phyloP scores from a whole-genome alignment of 2,888 invertebrate species.

The Dolomedes plantarius region DNA sequence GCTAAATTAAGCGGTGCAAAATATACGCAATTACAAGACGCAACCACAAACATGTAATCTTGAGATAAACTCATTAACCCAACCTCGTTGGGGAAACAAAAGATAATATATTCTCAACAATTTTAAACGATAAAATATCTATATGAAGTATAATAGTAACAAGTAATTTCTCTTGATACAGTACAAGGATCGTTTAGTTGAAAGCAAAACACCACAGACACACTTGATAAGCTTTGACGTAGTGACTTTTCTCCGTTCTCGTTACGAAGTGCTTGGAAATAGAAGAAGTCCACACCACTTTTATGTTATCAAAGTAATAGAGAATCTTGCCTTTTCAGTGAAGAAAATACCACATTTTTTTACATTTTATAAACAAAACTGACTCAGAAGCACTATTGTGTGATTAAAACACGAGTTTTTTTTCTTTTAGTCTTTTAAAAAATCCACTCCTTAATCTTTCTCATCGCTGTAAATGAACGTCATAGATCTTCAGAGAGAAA shows the following conservation, averaged over 20 bases:
- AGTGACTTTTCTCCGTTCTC: not conserved
- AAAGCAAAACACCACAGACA: not conserved
- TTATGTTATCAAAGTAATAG: too few relatives aligned
- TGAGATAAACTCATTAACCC: not conserved
- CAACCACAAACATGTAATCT: not conserved
- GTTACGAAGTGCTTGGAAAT: too few relatives aligned
- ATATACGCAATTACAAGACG: not conserved
- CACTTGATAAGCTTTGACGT: not conserved
- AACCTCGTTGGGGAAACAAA: not conserved
- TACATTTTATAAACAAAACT: too few relatives aligned
- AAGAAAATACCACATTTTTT: too few relatives aligned
- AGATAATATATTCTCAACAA: constrained; percentile 12
- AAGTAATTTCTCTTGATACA: not conserved
- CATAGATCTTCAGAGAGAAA: too few relatives aligned
- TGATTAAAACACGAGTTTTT: too few relatives aligned
- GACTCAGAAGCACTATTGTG: too few relatives aligned
- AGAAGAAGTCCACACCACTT: too few relatives aligned
- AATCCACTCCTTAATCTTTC: too few relatives aligned
- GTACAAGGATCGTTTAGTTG: not conserved
- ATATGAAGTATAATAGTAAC: constrained; percentile 13
- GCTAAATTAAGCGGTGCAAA: not conserved
- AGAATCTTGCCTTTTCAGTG: too few relatives aligned
- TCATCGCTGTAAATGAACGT: too few relatives aligned
- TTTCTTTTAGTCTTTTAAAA: too few relatives aligned
- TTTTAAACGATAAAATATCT: constrained; percentile 12